Percentiles rank a stretch among this genome's conserved stretches.
Evolutionary conservation across 2,888 invertebrate species (phyloP).

Genomic region (Ochlodes sylvanus): DNA sequence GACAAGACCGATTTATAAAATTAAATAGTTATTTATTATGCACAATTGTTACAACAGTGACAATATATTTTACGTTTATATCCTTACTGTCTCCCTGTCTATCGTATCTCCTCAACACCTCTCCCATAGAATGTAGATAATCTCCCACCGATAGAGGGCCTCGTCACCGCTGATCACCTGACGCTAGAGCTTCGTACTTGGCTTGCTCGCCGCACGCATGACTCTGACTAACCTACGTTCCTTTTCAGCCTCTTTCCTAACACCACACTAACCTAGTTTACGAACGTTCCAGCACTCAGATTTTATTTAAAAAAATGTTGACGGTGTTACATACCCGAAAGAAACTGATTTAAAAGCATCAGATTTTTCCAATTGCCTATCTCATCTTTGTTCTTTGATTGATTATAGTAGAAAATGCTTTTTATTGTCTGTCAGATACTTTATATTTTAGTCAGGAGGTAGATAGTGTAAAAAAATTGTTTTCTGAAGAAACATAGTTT

Average conservation of each 20-base stretch:
- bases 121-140: constrained; percentile 38
- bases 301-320: constrained; percentile 7
- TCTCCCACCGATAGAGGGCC: constrained; percentile 52
- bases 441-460: neutral
- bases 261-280: constrained; percentile 67
- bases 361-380: constrained; percentile 53
- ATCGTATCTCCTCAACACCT: constrained; percentile 28
- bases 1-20: too few species aligned
- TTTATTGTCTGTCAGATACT: constrained; percentile 1
- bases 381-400: constrained; percentile 60
- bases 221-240: constrained; percentile 80
- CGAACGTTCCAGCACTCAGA: constrained; percentile 52
- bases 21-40: too few species aligned
- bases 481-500: constrained; percentile 7
- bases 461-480: neutral
- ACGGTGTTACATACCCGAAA: neutral
- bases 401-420: constrained; percentile 15
- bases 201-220: constrained; percentile 81
- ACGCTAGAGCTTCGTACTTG: constrained; percentile 70
- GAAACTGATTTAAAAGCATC: constrained; percentile 17
- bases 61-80: too few species aligned
- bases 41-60: too few species aligned
- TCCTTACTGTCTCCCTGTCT: constrained; percentile 23
- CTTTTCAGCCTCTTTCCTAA: constrained; percentile 82
- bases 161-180: constrained; percentile 73